Evolutionary conservation across 2,113 vertebrate genomes (phyloP), one percentile per base, ranked within the genome.

Genomic region (Nothoprocta pentlandii): DNA sequence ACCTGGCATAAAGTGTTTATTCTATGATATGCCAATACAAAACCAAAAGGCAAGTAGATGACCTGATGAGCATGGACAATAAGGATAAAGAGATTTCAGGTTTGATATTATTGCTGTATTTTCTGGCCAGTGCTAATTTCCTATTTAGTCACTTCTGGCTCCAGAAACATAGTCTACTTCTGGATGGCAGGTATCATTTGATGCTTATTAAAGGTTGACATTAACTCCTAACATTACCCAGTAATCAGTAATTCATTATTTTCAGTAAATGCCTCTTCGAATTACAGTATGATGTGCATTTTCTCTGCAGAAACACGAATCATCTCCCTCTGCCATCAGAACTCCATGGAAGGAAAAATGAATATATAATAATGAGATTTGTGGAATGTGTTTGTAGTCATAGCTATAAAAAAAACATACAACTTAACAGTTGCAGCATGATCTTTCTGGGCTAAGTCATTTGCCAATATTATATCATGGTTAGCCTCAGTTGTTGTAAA

Each of bases 21-120:
- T 93, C 87, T 93, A 97, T 92, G 81, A 97, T 80, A 79, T 49
- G 71, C 66, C 90, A 94, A 95, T 77, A 94, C 46, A 96, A 90
- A 95, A 93, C n/a, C 93, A 92, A 92, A 87, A 83, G 39, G 28
- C 25, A 49, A 17, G 71, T 34, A 75, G 87, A 70, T 39, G 56
- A 85, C 20, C 23, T 10, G 42, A 74, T 68, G 10, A 61, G 9
- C 0, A 4, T 75, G 34, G 56, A 78, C 28, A 80, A 6, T 58
- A 80, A 69, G 15, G 42, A 21, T 86, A 59, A 85, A 92, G 16
- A 77, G 8, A 74, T 41, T n/a, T 63, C 44, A 41, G n/a, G 15
- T 80, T 61, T 71, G 19, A 19, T 56, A 41, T 47, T 68, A 59
- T 17, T 59, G 26, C 26, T 80, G 74, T 68, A 47, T 79, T 86